These are phyloP conservation scores for Platysternon megacephalum DNA, from an alignment of 2,113 vertebrate species.

Conservation along the genomic window DNA sequence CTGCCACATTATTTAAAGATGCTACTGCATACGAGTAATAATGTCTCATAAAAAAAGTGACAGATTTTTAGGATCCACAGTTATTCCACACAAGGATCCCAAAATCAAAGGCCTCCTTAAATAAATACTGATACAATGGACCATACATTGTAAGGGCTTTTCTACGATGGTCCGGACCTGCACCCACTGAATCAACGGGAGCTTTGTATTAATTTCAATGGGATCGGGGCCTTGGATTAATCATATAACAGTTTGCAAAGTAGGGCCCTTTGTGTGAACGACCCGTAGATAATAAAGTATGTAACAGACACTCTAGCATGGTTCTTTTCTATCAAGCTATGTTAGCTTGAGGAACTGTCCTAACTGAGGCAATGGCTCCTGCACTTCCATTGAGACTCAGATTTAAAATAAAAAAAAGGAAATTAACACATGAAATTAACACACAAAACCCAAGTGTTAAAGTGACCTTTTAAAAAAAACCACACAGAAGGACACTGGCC, in stretches of 20 bases:
- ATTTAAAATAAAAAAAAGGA: not conserved
- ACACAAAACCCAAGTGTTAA: not conserved
- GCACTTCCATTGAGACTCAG: not conserved
- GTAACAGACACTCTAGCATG: not conserved
- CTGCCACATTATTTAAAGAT: not conserved
- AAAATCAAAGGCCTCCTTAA: not conserved
- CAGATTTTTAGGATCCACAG: accelerated
- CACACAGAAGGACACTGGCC: slow-evolving; percentile 34
- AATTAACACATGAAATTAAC: not conserved
- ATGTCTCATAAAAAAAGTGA: not conserved
- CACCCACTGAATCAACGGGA: not conserved
- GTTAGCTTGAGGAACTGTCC: not conserved
- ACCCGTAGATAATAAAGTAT: not conserved
- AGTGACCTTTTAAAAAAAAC: not conserved
- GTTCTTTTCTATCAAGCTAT: not conserved
- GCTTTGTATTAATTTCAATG: accelerated
- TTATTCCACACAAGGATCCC: accelerated
- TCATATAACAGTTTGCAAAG: not conserved
- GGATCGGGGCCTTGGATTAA: accelerated
- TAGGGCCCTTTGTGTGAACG: accelerated
- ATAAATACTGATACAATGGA: accelerated
- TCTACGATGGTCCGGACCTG: not conserved
- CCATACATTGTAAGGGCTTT: accelerated
- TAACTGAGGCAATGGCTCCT: not conserved
- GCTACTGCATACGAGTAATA: not conserved